Percentiles rank a stretch among this genome's conserved stretches.
Conservation (phyloP, 2,888 invertebrate species). For the Escarpia spicata region DNA sequence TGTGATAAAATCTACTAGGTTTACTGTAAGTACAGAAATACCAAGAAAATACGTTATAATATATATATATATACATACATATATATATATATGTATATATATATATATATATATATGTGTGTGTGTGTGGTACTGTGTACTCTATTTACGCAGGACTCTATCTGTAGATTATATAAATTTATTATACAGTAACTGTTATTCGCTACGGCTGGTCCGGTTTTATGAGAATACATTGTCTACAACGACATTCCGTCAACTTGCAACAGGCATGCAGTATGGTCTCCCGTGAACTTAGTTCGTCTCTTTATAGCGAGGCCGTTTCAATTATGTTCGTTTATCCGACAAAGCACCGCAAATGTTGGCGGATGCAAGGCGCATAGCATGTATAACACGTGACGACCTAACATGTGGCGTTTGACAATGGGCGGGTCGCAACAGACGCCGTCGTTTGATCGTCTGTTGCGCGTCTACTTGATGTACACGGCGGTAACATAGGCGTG, state of each 20-base stretch:
- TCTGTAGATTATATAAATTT: background rate
- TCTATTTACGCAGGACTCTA: too few relatives aligned
- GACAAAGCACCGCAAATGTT: background rate
- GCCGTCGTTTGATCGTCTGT: background rate
- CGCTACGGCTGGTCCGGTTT: background rate
- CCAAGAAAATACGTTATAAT: background rate
- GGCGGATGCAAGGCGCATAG: background rate
- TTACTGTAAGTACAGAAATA: background rate
- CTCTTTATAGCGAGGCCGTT: background rate
- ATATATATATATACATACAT: background rate
- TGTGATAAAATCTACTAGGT: background rate
- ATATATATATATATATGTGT: background rate
- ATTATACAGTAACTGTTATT: background rate
- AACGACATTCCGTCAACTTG: background rate
- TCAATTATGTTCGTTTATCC: background rate
- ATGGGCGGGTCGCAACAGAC: conserved; percentile 6
- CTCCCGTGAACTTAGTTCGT: background rate
- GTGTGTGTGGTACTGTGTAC: background rate
- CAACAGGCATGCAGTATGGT: background rate
- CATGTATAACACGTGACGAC: background rate
- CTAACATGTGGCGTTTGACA: background rate
- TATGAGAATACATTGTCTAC: background rate
- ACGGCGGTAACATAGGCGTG: background rate
- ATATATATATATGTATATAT: background rate
- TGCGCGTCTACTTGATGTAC: background rate